phyloP scores from a whole-genome alignment of 2,797 vertebrate species.

The Darevskia nairensis region DNA sequence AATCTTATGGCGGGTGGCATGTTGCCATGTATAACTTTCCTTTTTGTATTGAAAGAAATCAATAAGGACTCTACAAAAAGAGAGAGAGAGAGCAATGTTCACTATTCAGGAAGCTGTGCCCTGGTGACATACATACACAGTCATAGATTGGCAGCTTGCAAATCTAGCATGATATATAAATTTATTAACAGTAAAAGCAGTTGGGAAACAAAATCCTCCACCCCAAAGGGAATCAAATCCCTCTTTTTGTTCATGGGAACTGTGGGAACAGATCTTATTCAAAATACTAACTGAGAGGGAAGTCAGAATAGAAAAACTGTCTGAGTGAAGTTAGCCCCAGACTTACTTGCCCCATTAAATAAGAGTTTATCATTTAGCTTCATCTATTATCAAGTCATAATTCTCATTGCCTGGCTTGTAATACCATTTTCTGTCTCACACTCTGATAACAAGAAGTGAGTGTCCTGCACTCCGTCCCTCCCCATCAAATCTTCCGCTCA shows the following conservation, averaged over 20 bases:
- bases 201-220: neutral
- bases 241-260: neutral
- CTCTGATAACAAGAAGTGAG: slow-evolving; percentile 63
- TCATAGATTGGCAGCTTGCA: neutral
- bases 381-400: slow-evolving; percentile 63
- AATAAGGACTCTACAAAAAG: too few species aligned
- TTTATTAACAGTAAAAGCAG: neutral
- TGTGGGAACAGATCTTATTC: accelerated
- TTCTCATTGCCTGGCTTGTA: slow-evolving; percentile 58
- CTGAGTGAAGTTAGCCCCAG: slow-evolving; percentile 33
- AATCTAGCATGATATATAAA: neutral
- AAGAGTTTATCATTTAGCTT: slow-evolving; percentile 50
- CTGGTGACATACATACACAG: too few species aligned
- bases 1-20: too few species aligned
- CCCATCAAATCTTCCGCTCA: slow-evolving; percentile 56
- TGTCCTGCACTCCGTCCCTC: slow-evolving; percentile 37
- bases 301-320: slow-evolving; percentile 44
- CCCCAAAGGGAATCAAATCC: neutral
- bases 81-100: too few species aligned
- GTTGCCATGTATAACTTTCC: too few species aligned
- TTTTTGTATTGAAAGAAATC: too few species aligned
- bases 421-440: slow-evolving; percentile 62
- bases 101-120: too few species aligned
- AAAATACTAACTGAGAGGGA: neutral
- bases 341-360: slow-evolving; percentile 47